phyloP scores from a whole-genome alignment of 2,797 vertebrate species.

The Thamnophis elegans region DNA sequence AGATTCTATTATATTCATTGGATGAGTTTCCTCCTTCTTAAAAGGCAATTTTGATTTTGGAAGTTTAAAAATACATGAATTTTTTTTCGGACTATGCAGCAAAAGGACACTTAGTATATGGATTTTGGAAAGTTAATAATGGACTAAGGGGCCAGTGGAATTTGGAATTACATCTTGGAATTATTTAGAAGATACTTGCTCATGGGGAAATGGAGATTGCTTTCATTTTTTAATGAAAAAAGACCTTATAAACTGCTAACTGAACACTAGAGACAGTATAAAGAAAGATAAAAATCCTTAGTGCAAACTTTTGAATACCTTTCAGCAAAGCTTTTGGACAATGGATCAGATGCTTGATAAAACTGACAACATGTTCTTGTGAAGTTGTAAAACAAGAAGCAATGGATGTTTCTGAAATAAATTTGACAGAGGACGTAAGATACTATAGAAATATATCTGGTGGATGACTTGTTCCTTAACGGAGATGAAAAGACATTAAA shows the following conservation, averaged over 20 bases:
- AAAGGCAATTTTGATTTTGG: background rate
- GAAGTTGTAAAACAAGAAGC: background rate
- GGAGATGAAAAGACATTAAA: background rate
- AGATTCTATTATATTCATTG: background rate
- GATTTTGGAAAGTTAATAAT: background rate
- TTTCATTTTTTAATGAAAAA: background rate
- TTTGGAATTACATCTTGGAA: background rate
- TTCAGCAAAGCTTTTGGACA: background rate
- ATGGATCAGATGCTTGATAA: background rate
- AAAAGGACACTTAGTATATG: background rate
- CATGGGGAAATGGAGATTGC: background rate
- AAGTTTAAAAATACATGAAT: background rate
- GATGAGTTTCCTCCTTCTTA: background rate
- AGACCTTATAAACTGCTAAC: background rate
- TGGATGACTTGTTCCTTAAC: background rate
- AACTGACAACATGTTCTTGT: background rate
- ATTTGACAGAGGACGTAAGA: background rate
- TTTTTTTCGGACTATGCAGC: background rate
- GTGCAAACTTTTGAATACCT: background rate
- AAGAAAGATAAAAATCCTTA: background rate
- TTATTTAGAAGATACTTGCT: background rate
- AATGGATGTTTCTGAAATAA: background rate
- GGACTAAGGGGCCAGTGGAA: background rate
- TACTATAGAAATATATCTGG: background rate
- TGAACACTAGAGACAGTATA: background rate